Conservation (phyloP, 2,113 vertebrate species). For the Nematolebias whitei region DNA sequence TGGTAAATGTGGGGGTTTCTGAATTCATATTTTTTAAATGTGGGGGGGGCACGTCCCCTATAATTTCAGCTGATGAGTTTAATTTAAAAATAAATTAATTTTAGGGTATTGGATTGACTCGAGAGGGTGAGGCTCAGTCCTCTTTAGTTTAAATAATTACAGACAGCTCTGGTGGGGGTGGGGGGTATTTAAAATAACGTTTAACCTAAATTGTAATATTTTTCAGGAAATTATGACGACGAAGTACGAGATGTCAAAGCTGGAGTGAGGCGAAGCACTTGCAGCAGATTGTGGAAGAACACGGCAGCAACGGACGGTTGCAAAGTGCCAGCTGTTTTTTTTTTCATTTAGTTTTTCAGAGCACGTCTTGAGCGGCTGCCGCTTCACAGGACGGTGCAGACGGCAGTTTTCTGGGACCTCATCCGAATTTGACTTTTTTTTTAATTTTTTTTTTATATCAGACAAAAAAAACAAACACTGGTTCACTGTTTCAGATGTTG, state of each 20-base stretch:
- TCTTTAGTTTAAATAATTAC: too few species aligned
- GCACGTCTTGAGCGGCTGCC: constrained; percentile 9
- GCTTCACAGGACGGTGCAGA: constrained; percentile 10
- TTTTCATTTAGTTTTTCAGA: constrained; percentile 10
- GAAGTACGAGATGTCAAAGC: constrained; percentile 90
- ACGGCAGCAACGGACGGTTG: constrained; percentile 6
- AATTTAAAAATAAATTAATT: too few species aligned
- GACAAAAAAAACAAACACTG: constrained; percentile 28
- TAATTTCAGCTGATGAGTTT: too few species aligned
- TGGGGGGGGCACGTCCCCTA: too few species aligned
- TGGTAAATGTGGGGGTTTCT: too few species aligned
- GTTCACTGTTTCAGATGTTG: constrained; percentile 29
- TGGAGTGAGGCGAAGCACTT: constrained; percentile 76
- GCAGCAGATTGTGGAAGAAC: constrained; percentile 8
- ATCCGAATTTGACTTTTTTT: constrained; percentile 24
- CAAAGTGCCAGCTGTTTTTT: constrained; percentile 17
- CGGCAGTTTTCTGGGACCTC: constrained; percentile 1
- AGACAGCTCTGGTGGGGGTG: too few species aligned
- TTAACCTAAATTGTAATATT: constrained; percentile 8
- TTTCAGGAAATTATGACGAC: constrained; percentile 90
- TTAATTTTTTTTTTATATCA: constrained; percentile 9
- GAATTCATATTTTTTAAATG: too few species aligned
- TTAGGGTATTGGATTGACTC: too few species aligned
- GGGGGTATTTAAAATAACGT: neutral
- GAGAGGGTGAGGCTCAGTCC: too few species aligned